phyloP scores from a whole-genome alignment of 2,888 invertebrate genomes.

The Diaphora mendica region DNA sequence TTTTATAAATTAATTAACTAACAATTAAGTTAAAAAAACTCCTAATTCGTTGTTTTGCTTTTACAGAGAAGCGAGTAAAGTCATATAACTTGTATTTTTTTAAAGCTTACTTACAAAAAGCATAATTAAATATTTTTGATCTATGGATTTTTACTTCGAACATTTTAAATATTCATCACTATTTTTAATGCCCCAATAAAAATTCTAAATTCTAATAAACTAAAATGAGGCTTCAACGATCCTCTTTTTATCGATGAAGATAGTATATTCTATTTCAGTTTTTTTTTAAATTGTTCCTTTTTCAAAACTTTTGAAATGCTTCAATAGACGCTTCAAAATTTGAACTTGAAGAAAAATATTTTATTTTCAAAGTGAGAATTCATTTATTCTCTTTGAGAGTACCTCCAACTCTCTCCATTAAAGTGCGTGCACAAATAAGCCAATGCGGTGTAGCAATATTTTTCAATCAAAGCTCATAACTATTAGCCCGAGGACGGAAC shows the following conservation, averaged over 20 bases:
- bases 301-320: background rate
- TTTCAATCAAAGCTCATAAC: conserved; percentile 68
- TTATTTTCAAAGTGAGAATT: background rate
- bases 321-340: background rate
- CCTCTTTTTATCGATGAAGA: background rate
- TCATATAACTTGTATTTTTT: background rate
- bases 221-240: too few relatives aligned
- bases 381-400: background rate
- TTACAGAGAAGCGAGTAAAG: background rate
- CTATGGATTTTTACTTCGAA: background rate
- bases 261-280: background rate
- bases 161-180: background rate
- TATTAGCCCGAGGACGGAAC: conserved; percentile 56
- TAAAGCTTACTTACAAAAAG: background rate
- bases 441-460: conserved; percentile 52
- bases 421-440: conserved; percentile 2
- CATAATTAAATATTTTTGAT: background rate
- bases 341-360: background rate
- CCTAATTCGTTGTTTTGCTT: background rate
- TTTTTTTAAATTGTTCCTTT: background rate
- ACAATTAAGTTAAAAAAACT: too few relatives aligned
- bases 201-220: background rate
- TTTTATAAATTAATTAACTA: background rate
- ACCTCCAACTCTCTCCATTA: background rate
- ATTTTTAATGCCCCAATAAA: background rate